phyloP scores from a whole-genome alignment of 2,888 invertebrate species.

The Sepioteuthis lessoniana region DNA sequence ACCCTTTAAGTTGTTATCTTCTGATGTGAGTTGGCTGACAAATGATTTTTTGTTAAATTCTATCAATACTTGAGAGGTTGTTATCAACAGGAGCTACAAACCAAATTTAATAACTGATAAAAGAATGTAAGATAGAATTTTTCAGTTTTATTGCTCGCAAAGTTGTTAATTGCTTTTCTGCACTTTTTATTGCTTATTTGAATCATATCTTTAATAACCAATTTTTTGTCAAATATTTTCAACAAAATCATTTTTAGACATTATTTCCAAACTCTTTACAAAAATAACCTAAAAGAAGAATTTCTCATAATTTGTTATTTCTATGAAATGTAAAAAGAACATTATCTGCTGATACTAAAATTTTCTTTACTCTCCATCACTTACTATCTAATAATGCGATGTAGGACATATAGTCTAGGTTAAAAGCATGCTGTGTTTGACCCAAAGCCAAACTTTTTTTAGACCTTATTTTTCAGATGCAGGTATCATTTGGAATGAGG shows the following conservation, averaged over 20 bases:
- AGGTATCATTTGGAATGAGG: too few species aligned
- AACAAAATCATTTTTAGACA: neutral
- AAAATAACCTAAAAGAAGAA: neutral
- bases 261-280: neutral
- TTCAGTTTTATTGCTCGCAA: neutral
- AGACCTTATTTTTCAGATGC: too few species aligned
- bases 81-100: neutral
- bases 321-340: neutral
- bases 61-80: neutral
- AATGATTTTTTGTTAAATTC: neutral
- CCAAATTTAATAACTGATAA: neutral
- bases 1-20: neutral
- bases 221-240: neutral
- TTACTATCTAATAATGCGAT: neutral
- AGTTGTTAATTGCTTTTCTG: neutral
- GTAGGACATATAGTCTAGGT: too few species aligned
- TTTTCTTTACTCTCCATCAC: neutral
- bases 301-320: neutral
- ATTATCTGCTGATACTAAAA: neutral
- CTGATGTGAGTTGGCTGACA: neutral
- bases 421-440: too few species aligned
- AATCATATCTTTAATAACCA: neutral
- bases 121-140: neutral
- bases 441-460: too few species aligned
- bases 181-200: neutral